A percentile compares a stretch with the other conserved stretches of the same genome.
phyloP scores from a whole-genome alignment of 2,888 invertebrate species.

The Dione vanillae region DNA sequence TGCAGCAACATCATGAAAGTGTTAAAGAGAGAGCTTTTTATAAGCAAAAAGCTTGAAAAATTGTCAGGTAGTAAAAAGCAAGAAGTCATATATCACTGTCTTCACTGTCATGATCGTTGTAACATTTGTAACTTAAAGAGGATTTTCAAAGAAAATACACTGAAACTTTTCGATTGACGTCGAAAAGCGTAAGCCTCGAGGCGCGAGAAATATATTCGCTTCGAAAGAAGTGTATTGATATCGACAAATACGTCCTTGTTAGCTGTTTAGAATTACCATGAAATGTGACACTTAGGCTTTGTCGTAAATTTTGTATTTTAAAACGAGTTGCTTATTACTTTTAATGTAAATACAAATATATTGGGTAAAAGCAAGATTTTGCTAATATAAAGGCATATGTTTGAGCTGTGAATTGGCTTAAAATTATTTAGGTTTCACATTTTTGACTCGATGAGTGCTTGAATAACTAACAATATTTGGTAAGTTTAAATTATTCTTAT shows the following conservation, averaged over 20 bases:
- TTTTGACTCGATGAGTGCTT: too few species aligned
- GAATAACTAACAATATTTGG: too few species aligned
- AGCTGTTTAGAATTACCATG: conserved; percentile 9
- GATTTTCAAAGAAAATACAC: conserved; percentile 10
- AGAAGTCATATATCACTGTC: conserved; percentile 13
- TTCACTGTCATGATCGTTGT: conserved; percentile 1
- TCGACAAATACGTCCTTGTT: conserved; percentile 10
- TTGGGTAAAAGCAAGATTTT: too few species aligned
- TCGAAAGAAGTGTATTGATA: not conserved
- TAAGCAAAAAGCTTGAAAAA: not conserved
- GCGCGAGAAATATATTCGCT: conserved; percentile 12
- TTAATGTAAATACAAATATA: too few species aligned
- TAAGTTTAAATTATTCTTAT: too few species aligned
- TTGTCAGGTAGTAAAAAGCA: conserved; percentile 13
- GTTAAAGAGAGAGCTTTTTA: not conserved
- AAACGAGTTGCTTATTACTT: not conserved
- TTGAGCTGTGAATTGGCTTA: too few species aligned
- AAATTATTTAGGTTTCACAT: too few species aligned
- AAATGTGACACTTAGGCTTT: not conserved
- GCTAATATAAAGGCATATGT: too few species aligned
- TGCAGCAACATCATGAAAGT: conserved; percentile 5
- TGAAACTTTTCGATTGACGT: conserved; percentile 22
- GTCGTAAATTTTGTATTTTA: not conserved
- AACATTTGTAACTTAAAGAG: conserved; percentile 26
- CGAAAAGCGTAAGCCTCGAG: conserved; percentile 22